Evolutionary conservation across 2,797 vertebrate genomes (phyloP).

Genomic region (Aplochiton taeniatus): DNA sequence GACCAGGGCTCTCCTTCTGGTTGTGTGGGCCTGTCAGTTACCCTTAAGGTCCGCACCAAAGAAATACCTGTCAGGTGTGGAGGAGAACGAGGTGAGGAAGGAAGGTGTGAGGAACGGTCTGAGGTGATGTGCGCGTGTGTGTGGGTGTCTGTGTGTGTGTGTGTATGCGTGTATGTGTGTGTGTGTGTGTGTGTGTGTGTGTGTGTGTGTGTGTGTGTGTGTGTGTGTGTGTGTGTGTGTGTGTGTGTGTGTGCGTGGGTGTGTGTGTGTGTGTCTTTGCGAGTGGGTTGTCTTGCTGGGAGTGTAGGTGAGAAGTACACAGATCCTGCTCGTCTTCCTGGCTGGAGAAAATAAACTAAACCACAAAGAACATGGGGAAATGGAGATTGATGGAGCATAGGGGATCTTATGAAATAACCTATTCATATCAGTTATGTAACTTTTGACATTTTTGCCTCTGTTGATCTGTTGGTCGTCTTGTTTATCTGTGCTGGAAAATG

Average conservation of each 20-base stretch:
- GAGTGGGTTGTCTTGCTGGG: no score
- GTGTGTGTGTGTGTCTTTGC: neutral
- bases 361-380: constrained; percentile 31
- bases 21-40: constrained; percentile 37
- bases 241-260: constrained; percentile 13
- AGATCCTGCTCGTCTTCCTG: neutral
- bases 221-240: constrained; percentile 3
- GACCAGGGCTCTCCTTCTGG: constrained; percentile 33
- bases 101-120: constrained; percentile 1
- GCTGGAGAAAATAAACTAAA: constrained; percentile 31
- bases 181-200: constrained; percentile 1
- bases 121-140: constrained; percentile 7
- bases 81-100: neutral
- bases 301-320: neutral
- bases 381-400: constrained; percentile 47
- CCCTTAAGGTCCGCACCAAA: constrained; percentile 26
- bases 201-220: constrained; percentile 9
- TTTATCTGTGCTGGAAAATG: constrained; percentile 43
- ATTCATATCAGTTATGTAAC: constrained; percentile 29
- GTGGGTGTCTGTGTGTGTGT: constrained; percentile 9
- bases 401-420: constrained; percentile 36
- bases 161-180: neutral
- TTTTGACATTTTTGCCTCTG: constrained; percentile 37
- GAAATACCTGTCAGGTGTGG: constrained; percentile 31
- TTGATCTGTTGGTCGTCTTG: constrained; percentile 35